These are phyloP conservation scores for Sesamia nonagrioides DNA, from an alignment of 1,140 invertebrate genomes.

Conservation along the genomic window DNA sequence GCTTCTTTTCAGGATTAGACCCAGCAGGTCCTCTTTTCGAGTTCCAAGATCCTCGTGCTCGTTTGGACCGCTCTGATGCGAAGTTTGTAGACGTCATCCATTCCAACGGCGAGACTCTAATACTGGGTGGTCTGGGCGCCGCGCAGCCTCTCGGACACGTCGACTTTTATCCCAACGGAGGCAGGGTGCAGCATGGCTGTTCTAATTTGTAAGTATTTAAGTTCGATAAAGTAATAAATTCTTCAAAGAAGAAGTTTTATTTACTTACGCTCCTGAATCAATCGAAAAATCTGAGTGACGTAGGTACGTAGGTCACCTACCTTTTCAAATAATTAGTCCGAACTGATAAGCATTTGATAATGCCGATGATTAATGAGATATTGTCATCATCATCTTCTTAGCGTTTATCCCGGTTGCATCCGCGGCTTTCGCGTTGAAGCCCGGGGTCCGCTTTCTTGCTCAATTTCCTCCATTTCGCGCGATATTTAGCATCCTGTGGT, in stretches of 20 bases:
- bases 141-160: conserved; percentile 96
- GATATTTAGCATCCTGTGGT: too few species aligned
- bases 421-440: too few species aligned
- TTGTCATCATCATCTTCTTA: too few species aligned
- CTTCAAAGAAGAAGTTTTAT: not conserved
- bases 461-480: too few species aligned
- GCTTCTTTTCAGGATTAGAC: conserved; percentile 91
- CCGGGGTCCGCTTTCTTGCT: too few species aligned
- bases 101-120: conserved; percentile 96
- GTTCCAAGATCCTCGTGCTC: conserved; percentile 93
- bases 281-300: not conserved
- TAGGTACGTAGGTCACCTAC: not conserved
- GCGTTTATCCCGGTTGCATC: too few species aligned
- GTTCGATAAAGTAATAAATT: not conserved
- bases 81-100: conserved; percentile 98
- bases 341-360: not conserved
- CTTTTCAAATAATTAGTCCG: not conserved
- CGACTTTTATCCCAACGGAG: conserved; percentile 97
- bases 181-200: conserved; percentile 94
- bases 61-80: conserved; percentile 95
- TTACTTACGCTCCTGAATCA: not conserved
- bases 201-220: conserved; percentile 76
- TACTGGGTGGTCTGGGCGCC: conserved; percentile 94
- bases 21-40: conserved; percentile 97
- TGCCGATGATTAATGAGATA: not conserved